These are phyloP conservation scores for Bucco capensis DNA, from an alignment of 2,113 vertebrate genomes.

Conservation along the genomic window DNA sequence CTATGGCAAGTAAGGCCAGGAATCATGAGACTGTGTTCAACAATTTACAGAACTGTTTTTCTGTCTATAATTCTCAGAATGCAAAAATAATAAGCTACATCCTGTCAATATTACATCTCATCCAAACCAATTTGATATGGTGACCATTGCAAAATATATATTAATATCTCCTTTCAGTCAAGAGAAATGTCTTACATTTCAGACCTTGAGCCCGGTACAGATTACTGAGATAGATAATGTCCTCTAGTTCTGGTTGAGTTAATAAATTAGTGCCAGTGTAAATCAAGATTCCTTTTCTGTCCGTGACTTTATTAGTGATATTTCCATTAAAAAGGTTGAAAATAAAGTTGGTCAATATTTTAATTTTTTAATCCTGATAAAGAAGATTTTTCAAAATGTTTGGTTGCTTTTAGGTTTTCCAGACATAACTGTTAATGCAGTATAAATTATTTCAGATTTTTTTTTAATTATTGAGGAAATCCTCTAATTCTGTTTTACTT, in stretches of 20 bases:
- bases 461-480: neutral
- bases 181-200: neutral
- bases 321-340: neutral
- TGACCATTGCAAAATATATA: neutral
- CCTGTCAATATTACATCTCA: neutral
- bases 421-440: neutral
- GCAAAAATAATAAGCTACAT: neutral
- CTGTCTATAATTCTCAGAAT: neutral
- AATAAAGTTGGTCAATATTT: neutral
- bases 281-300: neutral
- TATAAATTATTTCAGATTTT: neutral
- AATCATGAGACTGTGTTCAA: neutral
- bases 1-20: neutral
- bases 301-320: neutral
- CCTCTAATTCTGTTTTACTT: neutral
- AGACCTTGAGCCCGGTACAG: neutral
- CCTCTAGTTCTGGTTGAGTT: neutral
- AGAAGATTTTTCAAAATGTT: neutral
- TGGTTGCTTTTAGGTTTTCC: neutral
- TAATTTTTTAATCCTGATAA: neutral
- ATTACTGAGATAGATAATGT: neutral
- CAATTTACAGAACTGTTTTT: neutral
- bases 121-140: neutral
- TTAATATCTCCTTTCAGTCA: neutral
- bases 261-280: neutral